A percentile compares a stretch with the other conserved stretches of the same genome.
These are phyloP conservation scores for Tuta absoluta DNA, from an alignment of 2,888 invertebrate genomes.

Conservation along the genomic window DNA sequence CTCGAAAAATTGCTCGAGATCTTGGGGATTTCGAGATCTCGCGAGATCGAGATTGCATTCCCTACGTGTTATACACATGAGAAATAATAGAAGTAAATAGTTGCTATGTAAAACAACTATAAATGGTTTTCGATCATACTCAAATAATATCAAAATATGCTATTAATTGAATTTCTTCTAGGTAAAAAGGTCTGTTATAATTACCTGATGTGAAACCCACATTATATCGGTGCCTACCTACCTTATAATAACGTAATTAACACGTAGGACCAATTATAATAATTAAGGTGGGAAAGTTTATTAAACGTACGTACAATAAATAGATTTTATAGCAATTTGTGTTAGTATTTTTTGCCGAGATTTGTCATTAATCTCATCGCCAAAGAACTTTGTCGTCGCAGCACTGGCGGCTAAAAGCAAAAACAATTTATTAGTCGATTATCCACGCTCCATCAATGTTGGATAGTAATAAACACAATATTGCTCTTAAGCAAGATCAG, in stretches of 20 bases:
- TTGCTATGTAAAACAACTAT: too few relatives aligned
- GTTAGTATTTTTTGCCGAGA: neutral
- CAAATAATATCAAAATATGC: too few relatives aligned
- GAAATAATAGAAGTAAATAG: too few relatives aligned
- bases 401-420: neutral
- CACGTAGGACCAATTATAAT: neutral
- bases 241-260: neutral
- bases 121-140: too few relatives aligned
- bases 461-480: neutral
- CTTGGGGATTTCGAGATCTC: too few relatives aligned
- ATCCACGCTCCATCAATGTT: neutral
- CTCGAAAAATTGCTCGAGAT: too few relatives aligned
- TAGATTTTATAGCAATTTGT: neutral
- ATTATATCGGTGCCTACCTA: neutral
- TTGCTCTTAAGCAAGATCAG: too few relatives aligned
- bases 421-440: neutral
- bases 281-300: neutral
- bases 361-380: neutral
- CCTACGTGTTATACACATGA: too few relatives aligned
- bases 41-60: too few relatives aligned
- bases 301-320: neutral
- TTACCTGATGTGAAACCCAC: too few relatives aligned
- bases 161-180: too few relatives aligned
- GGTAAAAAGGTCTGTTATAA: too few relatives aligned
- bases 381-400: neutral